Base-by-base conservation (phyloP, 1,140 invertebrate genomes). In the Dendrolimus kikuchii region DNA sequence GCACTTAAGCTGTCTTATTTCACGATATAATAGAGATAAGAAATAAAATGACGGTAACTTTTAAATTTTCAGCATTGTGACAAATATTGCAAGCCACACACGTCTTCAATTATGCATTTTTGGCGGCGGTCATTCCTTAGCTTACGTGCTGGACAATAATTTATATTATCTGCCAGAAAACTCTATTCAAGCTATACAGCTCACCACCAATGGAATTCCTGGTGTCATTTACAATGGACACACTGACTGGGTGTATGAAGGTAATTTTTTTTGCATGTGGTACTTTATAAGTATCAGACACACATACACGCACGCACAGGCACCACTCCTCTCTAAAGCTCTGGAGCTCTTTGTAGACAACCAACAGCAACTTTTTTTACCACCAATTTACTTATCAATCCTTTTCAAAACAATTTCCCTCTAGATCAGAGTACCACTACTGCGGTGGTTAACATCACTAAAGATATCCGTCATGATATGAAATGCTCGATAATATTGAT, bases 251-350 rank as follows among this genome's bases (percentile, higher is more conserved):
- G 92, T 94, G 9, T 94, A 94, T 65, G 93, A 94, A 90, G 91
- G 86, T 88, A 62, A 41, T 47, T 9, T 51, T 38, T 23, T 40
- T 52, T 40, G 81, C 79, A 8, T 71, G 96, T 97, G 98, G 92
- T 96, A 98, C 83, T 93, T 99, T 5, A 92, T 98, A 71, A 91
- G 92, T 61, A 92, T 92, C 0, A 95, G 95, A 55, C 91, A 92
- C 64, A 96, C 96, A 0, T 37, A 91, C 93, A 0, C 89, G 95
- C 23, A 23, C 23, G 23, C 23, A 23, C 23, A 23, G 23, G 3
- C 23, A 23, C 23, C 3, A 23, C 3, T 23, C 23, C 23, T 23
- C 23, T 23, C 3, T 23, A 23, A 23, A 23, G 23, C 23, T 23
- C 23, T 23, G 23, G 23, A 23, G 1, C 23, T 3, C 23, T 23